A percentile compares a stretch with the other conserved stretches of the same genome.
Conservation (phyloP, 2,888 invertebrate genomes). For the Polylopha cassiicola region DNA sequence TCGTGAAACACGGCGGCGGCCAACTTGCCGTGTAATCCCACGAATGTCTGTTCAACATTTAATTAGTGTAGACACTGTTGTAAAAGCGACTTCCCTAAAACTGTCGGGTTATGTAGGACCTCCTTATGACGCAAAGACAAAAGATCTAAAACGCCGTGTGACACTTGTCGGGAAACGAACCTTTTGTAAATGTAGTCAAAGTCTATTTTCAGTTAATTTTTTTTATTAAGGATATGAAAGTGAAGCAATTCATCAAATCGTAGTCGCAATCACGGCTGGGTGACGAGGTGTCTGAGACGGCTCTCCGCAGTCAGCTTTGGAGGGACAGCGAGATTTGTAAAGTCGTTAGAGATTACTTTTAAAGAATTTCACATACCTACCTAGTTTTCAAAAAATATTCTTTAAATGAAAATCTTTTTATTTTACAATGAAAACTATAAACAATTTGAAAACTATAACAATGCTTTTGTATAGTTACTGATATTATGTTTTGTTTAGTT, state of each 20-base stretch:
- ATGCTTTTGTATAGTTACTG: no score
- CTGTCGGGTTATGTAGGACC: conserved; percentile 31
- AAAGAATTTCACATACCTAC: conserved; percentile 1
- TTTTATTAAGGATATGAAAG: conserved; percentile 39
- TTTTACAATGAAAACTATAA: no score
- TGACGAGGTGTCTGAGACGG: conserved; percentile 46
- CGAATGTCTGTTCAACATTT: conserved; percentile 32
- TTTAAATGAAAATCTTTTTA: no score
- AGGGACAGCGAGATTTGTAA: conserved; percentile 45
- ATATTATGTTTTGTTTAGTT: no score
- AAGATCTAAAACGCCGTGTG: conserved; percentile 7
- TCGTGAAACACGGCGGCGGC: conserved; percentile 19
- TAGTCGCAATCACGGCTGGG: conserved; percentile 58
- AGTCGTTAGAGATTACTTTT: conserved; percentile 39
- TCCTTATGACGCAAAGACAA: conserved; percentile 4
- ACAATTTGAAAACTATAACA: no score
- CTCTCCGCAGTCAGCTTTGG: conserved; percentile 35
- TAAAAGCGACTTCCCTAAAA: conserved; percentile 36
- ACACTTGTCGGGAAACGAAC: conserved; percentile 1
- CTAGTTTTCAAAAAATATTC: conserved; percentile 1
- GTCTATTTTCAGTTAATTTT: conserved; percentile 15
- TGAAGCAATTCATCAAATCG: conserved; percentile 61
- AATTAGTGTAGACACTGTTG: conserved; percentile 42
- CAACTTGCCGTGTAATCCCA: conserved; percentile 24
- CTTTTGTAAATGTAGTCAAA: conserved; percentile 9